Evolutionary conservation across 2,888 invertebrate species (phyloP).

Genomic region (Trachelus stipa): DNA sequence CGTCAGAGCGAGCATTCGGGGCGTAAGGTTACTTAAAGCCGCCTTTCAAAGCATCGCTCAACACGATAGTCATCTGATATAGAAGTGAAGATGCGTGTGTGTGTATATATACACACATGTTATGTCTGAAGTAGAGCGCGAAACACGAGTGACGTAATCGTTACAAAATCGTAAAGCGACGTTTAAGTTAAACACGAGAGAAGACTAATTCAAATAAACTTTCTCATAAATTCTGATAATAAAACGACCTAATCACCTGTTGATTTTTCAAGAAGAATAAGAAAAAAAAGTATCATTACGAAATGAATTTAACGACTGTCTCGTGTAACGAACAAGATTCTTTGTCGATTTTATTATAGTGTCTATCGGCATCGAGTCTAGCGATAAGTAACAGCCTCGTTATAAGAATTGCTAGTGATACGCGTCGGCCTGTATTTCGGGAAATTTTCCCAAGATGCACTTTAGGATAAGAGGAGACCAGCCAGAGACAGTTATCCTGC

Average conservation of each 20-base stretch:
- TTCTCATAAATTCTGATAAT: conserved; percentile 37
- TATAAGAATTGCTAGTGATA: not conserved
- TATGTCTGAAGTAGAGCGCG: not conserved
- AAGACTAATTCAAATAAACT: conserved; percentile 27
- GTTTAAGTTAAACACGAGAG: not conserved
- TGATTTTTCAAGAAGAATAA: not conserved
- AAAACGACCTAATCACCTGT: conserved; percentile 17
- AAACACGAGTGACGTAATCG: not conserved
- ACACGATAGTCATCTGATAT: not conserved
- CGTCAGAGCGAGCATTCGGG: not conserved
- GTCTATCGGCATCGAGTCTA: not conserved
- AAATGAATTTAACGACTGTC: not conserved
- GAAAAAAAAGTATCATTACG: not conserved
- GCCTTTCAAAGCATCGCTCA: not conserved
- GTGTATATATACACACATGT: not conserved
- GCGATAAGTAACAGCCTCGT: not conserved
- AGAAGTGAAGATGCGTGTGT: not conserved
- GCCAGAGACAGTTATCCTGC: conserved; percentile 39
- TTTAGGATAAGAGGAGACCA: not conserved
- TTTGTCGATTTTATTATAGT: not conserved
- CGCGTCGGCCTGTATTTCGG: not conserved
- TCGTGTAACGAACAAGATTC: not conserved
- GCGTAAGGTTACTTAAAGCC: not conserved
- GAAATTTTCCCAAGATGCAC: conserved; percentile 6
- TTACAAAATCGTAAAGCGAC: not conserved